A percentile compares a stretch with the other conserved stretches of the same genome.
These are phyloP conservation scores for Alosa alosa DNA, from an alignment of 2,113 vertebrate species.

Conservation along the genomic window DNA sequence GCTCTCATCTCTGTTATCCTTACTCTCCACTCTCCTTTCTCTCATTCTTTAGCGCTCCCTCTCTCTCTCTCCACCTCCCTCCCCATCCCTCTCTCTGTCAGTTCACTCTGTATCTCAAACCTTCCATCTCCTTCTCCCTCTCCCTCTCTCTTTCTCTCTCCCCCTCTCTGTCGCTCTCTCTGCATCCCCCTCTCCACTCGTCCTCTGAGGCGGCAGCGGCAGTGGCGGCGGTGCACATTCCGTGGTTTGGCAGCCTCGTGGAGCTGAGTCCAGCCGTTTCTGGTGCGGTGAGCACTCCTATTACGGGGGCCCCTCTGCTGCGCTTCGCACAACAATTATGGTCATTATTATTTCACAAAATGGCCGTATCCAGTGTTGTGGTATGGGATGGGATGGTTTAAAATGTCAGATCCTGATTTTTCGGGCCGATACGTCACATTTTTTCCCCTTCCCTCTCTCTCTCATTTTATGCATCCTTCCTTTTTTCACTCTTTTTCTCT, in stretches of 20 bases:
- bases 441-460: conserved; percentile 28
- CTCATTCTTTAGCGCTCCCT: conserved; percentile 35
- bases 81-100: not conserved
- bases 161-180: not conserved
- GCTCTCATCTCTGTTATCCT: not conserved
- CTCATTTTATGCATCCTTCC: conserved; percentile 48
- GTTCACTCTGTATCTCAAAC: not conserved
- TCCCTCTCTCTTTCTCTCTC: not conserved
- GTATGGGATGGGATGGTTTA: conserved; percentile 48
- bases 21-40: conserved; percentile 37
- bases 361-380: conserved; percentile 50
- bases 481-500: conserved; percentile 37
- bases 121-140: not conserved
- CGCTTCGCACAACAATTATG: conserved; percentile 63
- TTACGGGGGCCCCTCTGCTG: conserved; percentile 49
- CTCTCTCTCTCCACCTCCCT: not conserved
- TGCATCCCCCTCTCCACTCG: conserved; percentile 28
- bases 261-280: conserved; percentile 57
- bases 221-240: not conserved
- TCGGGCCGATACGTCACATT: conserved; percentile 42
- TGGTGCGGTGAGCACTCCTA: conserved; percentile 57
- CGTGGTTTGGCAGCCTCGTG: conserved; percentile 9
- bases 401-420: conserved; percentile 51
- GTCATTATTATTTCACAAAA: conserved; percentile 61
- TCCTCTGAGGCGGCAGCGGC: conserved; percentile 37